Percentiles rank a stretch among this genome's conserved stretches.
These are phyloP conservation scores for Drosophila nikananu DNA, from an alignment of 1,140 invertebrate species.

Conservation along the genomic window DNA sequence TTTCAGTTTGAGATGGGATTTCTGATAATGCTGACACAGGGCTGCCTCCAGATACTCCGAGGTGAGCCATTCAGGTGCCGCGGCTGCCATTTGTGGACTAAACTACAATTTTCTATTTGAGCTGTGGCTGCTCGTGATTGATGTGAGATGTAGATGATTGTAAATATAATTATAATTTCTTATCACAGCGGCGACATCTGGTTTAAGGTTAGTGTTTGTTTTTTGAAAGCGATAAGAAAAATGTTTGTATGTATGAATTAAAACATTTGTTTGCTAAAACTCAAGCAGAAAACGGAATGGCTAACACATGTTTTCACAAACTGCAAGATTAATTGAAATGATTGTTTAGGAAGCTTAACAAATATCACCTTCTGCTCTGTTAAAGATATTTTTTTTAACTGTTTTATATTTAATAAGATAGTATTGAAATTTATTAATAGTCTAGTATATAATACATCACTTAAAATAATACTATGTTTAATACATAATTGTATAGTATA, in stretches of 20 bases:
- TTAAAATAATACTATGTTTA: too few species aligned
- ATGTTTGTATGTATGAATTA: neutral
- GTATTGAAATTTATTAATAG: too few species aligned
- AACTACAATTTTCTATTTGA: neutral
- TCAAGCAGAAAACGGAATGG: neutral
- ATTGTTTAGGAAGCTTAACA: neutral
- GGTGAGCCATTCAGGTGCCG: slow-evolving; percentile 49
- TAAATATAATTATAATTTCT: neutral
- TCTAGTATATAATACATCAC: too few species aligned
- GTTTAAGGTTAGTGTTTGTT: neutral
- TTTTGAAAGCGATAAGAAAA: slow-evolving; percentile 6
- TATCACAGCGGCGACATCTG: neutral
- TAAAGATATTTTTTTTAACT: too few species aligned
- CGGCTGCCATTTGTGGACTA: slow-evolving; percentile 30
- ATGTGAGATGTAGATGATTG: neutral
- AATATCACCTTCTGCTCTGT: too few species aligned
- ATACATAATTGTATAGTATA: too few species aligned
- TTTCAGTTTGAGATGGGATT: slow-evolving; percentile 27
- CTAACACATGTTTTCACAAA: neutral
- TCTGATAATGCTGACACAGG: slow-evolving; percentile 42
- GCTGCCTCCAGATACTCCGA: slow-evolving; percentile 48
- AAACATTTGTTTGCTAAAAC: neutral
- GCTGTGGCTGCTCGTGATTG: neutral
- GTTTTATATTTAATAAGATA: too few species aligned
- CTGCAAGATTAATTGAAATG: neutral